phyloP scores from a whole-genome alignment of 2,113 vertebrate genomes.

The Orthonyx spaldingii region DNA sequence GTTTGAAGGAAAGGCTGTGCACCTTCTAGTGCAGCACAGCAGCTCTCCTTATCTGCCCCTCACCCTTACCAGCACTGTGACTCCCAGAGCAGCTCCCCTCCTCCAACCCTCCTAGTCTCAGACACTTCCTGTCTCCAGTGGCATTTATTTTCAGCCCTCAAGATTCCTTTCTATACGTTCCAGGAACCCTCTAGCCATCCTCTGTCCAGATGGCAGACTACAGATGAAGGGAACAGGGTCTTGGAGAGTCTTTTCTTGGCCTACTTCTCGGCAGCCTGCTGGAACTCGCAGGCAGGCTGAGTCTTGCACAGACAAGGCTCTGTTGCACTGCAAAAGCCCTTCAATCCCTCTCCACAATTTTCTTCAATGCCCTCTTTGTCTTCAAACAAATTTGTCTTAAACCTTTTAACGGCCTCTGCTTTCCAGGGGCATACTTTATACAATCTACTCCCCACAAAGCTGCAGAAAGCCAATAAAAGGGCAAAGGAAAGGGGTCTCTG shows the following conservation, averaged over 20 bases:
- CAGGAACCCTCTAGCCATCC: conserved; percentile 58
- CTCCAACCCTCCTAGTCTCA: conserved; percentile 25
- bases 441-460: conserved; percentile 16
- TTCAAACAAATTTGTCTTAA: conserved; percentile 39
- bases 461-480: conserved; percentile 18
- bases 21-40: background rate
- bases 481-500: background rate
- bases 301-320: conserved; percentile 51
- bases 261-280: conserved; percentile 44
- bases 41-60: background rate
- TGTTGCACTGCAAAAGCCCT: conserved; percentile 27
- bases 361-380: conserved; percentile 61
- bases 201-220: conserved; percentile 60
- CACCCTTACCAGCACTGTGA: background rate
- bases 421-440: conserved; percentile 41
- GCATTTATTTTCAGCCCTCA: conserved; percentile 63
- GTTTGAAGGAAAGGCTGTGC: background rate
- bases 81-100: conserved; percentile 20
- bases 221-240: conserved; percentile 32
- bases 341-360: conserved; percentile 24
- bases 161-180: conserved; percentile 65
- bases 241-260: conserved; percentile 58
- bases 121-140: conserved; percentile 60
- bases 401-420: conserved; percentile 58
- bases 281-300: conserved; percentile 39